A percentile compares a stretch with the other conserved stretches of the same genome.
These are phyloP conservation scores for Scaptodrosophila latifasciaeformis DNA, from an alignment of 2,888 invertebrate genomes.

Conservation along the genomic window DNA sequence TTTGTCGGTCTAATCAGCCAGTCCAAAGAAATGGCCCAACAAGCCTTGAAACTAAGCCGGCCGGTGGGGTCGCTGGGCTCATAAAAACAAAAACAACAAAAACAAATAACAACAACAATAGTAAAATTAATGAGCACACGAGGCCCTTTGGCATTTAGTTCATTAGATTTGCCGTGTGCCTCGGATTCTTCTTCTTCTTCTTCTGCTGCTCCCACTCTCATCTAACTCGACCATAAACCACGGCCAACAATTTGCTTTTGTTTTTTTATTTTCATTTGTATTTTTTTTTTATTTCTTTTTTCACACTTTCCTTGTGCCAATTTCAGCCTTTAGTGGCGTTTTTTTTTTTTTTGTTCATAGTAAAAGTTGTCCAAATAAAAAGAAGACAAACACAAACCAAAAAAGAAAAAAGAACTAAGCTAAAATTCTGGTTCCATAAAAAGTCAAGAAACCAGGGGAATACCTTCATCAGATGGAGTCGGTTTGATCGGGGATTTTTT, in stretches of 20 bases:
- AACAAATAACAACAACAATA: too few species aligned
- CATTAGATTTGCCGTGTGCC: slow-evolving; percentile 26
- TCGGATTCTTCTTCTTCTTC: neutral
- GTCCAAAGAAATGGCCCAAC: slow-evolving; percentile 14
- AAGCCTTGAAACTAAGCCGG: slow-evolving; percentile 53
- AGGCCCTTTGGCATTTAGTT: slow-evolving; percentile 58
- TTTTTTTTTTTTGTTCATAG: slow-evolving; percentile 15
- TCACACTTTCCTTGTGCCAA: slow-evolving; percentile 68
- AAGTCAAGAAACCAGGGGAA: too few species aligned
- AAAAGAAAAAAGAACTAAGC: too few species aligned
- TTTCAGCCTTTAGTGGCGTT: slow-evolving; percentile 58
- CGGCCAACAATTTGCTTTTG: slow-evolving; percentile 25
- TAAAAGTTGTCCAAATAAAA: slow-evolving; percentile 8
- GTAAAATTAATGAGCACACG: slow-evolving; percentile 50
- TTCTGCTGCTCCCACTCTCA: too few species aligned
- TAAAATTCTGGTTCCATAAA: too few species aligned
- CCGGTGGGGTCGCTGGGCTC: slow-evolving; percentile 32
- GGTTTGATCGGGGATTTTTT: too few species aligned
- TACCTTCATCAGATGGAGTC: too few species aligned
- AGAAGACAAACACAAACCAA: slow-evolving; percentile 7
- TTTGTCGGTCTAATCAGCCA: slow-evolving; percentile 16
- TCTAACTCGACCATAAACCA: slow-evolving; percentile 31
- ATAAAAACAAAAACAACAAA: too few species aligned
- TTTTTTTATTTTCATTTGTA: slow-evolving; percentile 18
- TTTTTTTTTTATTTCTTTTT: slow-evolving; percentile 44